Evolutionary conservation across 1,140 invertebrate species (phyloP), one percentile per base, ranked within the genome.

Genomic region (Drosophila athabasca): DNA sequence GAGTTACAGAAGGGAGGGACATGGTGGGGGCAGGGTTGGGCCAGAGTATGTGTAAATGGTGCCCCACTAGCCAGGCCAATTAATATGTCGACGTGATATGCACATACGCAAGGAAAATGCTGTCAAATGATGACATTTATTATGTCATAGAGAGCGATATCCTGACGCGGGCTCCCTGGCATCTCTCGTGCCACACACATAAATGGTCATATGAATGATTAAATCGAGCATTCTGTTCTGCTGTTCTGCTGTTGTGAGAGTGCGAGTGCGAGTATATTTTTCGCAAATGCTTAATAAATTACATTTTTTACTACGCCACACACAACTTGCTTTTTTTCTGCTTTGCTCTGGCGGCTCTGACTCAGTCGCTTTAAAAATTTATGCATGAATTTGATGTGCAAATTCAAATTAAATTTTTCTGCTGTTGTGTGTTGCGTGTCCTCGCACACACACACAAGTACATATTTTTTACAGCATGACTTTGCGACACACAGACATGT

Each of bases 391-490:
- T 88, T 87, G 69, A 87, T 83, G 83, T 67, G 76, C 75, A 83
- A 87, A 87, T 88, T 88, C 85, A 87, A 87, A 83, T 88, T 88
- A 83, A 83, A 88, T 87, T 88, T 87, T 88, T 80, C 58, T 62
- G 61, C 49, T 57, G 58, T 57, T 54, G 59, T 73, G 67, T 69
- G 67, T 69, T 76, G 68, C 57, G 65, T 81, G 54, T 26, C 22
- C 55, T 31, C 31, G 39, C 41, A 61, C 53, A n/a, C 50, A 57
- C 13, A 58, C 13, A 19, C 22, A 22, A 8, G 3, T 50, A 66
- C 53, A 75, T 60, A 52, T 69, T 74, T 74, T 74, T 74, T 74
- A 74, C 71, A 52, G 72, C 71, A 75, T 76, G 73, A 75, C 73
- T 76, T 76, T 76, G 73, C 73, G 62, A 76, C 73, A 62, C 54